Evolutionary conservation across 2,888 invertebrate species (phyloP).

Genomic region (Watsonalla cultraria): DNA sequence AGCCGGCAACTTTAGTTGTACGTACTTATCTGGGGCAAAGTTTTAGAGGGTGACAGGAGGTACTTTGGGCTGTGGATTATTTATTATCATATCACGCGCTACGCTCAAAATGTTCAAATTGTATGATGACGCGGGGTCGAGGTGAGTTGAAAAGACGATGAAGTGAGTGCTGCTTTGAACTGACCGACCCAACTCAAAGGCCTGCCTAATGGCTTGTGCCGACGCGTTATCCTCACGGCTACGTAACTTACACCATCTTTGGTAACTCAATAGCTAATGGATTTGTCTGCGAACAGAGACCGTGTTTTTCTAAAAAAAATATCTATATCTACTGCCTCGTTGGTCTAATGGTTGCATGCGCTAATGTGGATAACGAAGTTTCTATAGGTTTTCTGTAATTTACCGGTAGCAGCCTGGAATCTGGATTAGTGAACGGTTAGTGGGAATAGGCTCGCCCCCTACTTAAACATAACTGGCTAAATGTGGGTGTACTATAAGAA

Average conservation of each 20-base stretch:
- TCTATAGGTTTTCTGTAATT: too few species aligned
- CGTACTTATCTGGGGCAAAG: conserved; percentile 39
- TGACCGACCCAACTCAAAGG: conserved; percentile 58
- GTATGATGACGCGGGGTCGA: conserved; percentile 43
- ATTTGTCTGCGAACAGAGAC: conserved; percentile 11
- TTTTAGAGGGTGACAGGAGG: conserved; percentile 33
- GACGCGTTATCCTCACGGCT: conserved; percentile 43
- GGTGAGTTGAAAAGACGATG: conserved; percentile 56
- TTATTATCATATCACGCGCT: conserved; percentile 29
- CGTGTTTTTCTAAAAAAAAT: background rate
- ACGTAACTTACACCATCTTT: conserved; percentile 19
- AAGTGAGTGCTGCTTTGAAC: conserved; percentile 53
- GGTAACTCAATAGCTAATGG: conserved; percentile 23
- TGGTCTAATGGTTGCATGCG: background rate
- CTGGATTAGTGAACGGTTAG: too few species aligned
- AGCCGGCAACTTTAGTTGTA: conserved; percentile 28
- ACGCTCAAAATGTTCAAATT: conserved; percentile 34
- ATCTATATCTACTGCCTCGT: background rate
- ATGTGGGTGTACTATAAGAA: too few species aligned
- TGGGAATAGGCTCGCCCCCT: too few species aligned
- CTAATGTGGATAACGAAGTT: too few species aligned
- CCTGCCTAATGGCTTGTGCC: conserved; percentile 55
- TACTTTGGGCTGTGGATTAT: conserved; percentile 39
- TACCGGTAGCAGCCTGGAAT: too few species aligned
- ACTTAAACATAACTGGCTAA: too few species aligned